These are phyloP conservation scores for Myiagra hebetior DNA, from an alignment of 2,113 vertebrate genomes.

Conservation along the genomic window DNA sequence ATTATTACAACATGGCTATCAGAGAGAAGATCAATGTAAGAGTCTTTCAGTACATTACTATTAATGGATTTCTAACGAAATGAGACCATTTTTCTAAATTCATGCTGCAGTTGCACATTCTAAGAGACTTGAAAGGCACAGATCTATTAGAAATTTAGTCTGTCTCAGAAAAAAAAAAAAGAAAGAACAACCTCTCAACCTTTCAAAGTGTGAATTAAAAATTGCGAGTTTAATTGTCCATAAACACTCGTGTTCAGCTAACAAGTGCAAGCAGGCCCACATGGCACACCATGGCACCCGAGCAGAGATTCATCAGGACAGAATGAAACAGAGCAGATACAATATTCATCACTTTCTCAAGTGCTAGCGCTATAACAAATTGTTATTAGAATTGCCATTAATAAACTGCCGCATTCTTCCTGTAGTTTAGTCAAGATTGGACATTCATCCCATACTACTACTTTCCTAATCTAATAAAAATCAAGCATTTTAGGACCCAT, in stretches of 20 bases:
- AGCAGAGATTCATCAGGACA: not conserved
- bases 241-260: not conserved
- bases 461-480: conserved; percentile 13
- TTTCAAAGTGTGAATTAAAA: conserved; percentile 20
- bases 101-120: conserved; percentile 2
- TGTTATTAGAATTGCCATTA: not conserved
- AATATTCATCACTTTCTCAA: not conserved
- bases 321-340: not conserved
- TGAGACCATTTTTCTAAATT: conserved; percentile 45
- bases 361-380: not conserved
- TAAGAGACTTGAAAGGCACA: not conserved
- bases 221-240: conserved; percentile 14
- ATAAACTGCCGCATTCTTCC: not conserved
- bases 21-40: conserved; percentile 15
- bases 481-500: not conserved
- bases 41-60: conserved; percentile 26
- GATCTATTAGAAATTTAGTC: not conserved
- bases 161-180: not conserved
- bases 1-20: conserved; percentile 48
- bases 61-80: conserved; percentile 49
- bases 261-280: not conserved
- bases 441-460: not conserved
- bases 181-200: not conserved
- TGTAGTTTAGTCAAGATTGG: not conserved
- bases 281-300: not conserved